Evolutionary conservation across 2,888 invertebrate genomes (phyloP).

Genomic region (Meganola albula): DNA sequence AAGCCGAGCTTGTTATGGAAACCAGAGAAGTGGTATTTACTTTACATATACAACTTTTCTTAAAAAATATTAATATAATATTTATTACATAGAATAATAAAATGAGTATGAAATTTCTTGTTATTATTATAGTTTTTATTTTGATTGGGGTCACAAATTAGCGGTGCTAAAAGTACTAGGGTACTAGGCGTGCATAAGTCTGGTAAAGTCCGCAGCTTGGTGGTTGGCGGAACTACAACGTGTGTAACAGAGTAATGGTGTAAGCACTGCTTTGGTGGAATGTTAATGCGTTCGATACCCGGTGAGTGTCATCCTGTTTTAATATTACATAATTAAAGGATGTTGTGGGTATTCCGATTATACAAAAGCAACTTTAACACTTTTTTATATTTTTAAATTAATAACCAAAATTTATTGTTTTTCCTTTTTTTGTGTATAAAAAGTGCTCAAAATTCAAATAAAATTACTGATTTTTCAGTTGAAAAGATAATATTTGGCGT

Average conservation of each 20-base stretch:
- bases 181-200: conserved; percentile 71
- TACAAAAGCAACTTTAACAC: too few relatives aligned
- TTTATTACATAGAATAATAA: too few relatives aligned
- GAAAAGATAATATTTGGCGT: too few relatives aligned
- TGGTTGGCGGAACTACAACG: conserved; percentile 65
- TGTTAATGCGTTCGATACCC: conserved; percentile 71
- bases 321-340: conserved; percentile 39
- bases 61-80: neutral
- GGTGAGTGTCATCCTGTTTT: conserved; percentile 76
- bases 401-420: too few relatives aligned
- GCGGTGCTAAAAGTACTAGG: conserved; percentile 59
- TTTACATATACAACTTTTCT: neutral
- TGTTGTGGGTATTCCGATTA: conserved; percentile 21
- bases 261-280: conserved; percentile 78
- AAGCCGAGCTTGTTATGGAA: too few relatives aligned
- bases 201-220: conserved; percentile 75
- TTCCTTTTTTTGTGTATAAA: too few relatives aligned
- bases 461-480: too few relatives aligned
- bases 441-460: too few relatives aligned
- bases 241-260: conserved; percentile 70
- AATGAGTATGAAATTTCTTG: too few relatives aligned
- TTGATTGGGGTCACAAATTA: conserved; percentile 51
- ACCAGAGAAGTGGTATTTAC: too few relatives aligned
- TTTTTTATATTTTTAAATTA: too few relatives aligned
- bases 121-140: neutral